Conservation (phyloP, 2,113 vertebrate genomes). For the Ptyas mucosa region DNA sequence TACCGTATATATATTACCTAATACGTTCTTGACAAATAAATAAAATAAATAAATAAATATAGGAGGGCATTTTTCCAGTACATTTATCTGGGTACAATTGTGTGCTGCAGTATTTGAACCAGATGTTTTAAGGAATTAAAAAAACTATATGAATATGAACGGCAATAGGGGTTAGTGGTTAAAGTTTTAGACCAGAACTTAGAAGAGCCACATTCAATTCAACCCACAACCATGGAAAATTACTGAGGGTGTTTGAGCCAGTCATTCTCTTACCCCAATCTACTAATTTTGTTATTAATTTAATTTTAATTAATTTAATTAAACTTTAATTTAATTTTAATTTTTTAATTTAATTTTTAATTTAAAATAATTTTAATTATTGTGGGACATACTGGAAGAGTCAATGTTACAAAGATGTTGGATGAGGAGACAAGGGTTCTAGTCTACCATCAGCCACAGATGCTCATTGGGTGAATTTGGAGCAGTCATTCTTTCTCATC, state of each 20-base stretch:
- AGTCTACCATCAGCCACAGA: background rate
- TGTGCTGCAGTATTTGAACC: background rate
- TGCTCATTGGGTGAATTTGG: background rate
- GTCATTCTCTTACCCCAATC: background rate
- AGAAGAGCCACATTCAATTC: background rate
- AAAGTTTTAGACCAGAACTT: background rate
- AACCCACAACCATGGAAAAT: background rate
- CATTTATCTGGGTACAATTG: background rate
- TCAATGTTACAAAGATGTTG: background rate
- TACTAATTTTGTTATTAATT: background rate
- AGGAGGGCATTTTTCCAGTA: background rate
- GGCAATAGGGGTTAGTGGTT: background rate
- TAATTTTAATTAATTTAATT: too few species aligned
- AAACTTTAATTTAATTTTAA: too few species aligned
- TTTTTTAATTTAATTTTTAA: too few species aligned
- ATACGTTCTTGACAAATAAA: too few species aligned
- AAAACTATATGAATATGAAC: background rate
- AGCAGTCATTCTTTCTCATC: background rate
- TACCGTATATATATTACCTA: too few species aligned
- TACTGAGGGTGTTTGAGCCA: background rate
- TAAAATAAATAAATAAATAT: too few species aligned
- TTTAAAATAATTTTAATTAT: too few species aligned
- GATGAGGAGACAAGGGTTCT: background rate
- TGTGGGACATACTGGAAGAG: background rate
- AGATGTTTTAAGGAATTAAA: background rate